Evolutionary conservation across 2,797 vertebrate species (phyloP), one percentile per base, ranked within the genome.

Genomic region (Diplodus puntazzo): DNA sequence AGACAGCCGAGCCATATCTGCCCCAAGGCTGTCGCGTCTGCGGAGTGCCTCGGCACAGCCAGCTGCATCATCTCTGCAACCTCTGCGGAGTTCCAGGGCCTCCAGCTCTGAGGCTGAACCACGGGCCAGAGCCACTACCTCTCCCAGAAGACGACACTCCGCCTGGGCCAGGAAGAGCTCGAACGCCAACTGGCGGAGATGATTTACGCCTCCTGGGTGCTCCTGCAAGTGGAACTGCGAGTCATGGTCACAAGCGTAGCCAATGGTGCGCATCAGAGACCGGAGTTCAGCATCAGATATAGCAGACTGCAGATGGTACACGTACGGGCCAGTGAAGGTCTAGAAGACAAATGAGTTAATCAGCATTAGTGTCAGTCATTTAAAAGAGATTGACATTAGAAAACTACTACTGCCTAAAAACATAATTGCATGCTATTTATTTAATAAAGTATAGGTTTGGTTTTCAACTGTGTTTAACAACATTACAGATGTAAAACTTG

Each of bases 271-370:
- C 93, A 99, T 94, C 64, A 99, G 95, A 73, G 95, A 89, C 75
- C 93, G 95, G 65, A 99, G 95, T 75, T 99, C 97, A 6, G 96
- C 92, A 10, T 99, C 98, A 7, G 95, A 94, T 25, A 99, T 90
- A 9, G 97, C 95, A 25, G 98, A 97, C 94, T 98, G 97, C 49
- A 99, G 96, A 54, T 97, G 96, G 95, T 99, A 99, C 79, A 99
- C 98, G 65, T 98, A 99, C 18, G 98, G 97, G 73, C 98, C 98
- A 2, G 98, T 99, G 93, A 99, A 99, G 73, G 98, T 98, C 98
- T 99, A 70, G 62, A 88, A 86, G 62, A 86, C 43, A 90, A 71
- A 75, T 11, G 12, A 18, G 21, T 43, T 25, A 4, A 73, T 68
- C 43, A 63, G 14, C 10, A 23, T 79, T 45, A 77, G 25, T 66